Evolutionary conservation across 2,113 vertebrate genomes (phyloP).

Genomic region (Coregonus clupeaformis): DNA sequence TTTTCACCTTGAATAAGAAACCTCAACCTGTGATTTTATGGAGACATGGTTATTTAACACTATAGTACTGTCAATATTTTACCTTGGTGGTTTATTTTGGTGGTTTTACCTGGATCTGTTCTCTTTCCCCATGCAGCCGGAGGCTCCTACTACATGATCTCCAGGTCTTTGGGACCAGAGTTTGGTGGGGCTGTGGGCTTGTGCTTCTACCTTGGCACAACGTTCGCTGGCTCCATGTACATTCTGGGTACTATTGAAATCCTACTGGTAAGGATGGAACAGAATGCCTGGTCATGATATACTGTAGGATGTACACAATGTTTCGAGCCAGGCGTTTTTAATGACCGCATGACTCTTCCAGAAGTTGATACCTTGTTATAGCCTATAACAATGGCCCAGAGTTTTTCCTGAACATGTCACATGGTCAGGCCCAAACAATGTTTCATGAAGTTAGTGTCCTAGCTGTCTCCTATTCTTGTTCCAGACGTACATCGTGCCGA

Average conservation of each 20-base stretch:
- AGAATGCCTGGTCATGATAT: background rate
- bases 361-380: too few relatives aligned
- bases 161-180: constrained; percentile 78
- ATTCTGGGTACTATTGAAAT: constrained; percentile 80
- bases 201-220: constrained; percentile 79
- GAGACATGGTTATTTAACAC: too few relatives aligned
- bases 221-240: constrained; percentile 80
- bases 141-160: constrained; percentile 83
- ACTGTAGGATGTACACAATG: background rate
- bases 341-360: too few relatives aligned
- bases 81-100: too few relatives aligned
- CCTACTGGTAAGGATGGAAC: constrained; percentile 63
- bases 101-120: too few relatives aligned
- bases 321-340: too few relatives aligned
- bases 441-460: too few relatives aligned
- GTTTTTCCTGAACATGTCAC: too few relatives aligned
- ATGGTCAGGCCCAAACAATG: too few relatives aligned
- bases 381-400: too few relatives aligned
- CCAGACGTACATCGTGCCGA: constrained; percentile 88
- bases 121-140: constrained; percentile 60
- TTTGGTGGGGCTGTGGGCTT: constrained; percentile 79
- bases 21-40: background rate
- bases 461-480: too few relatives aligned
- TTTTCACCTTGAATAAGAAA: background rate
- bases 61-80: too few relatives aligned